Conservation (phyloP, 2,888 invertebrate genomes). For the Stenotaenia linearis region DNA sequence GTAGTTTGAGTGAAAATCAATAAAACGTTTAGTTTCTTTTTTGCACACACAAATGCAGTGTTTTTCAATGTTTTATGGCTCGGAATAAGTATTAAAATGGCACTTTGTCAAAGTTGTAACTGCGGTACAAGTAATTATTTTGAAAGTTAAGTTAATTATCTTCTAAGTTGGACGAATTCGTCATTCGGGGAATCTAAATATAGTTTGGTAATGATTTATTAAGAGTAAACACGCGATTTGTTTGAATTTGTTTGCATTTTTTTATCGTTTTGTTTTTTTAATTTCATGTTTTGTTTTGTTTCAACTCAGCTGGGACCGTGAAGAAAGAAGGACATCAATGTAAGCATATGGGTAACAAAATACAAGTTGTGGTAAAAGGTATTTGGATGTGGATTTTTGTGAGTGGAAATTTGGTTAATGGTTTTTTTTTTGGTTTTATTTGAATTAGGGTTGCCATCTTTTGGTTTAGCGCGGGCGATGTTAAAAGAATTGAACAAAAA, state of each 20-base stretch:
- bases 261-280: background rate
- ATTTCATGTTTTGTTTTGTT: background rate
- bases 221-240: background rate
- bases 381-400: no score
- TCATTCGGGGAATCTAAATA: no score
- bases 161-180: no score
- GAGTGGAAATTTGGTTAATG: no score
- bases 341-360: conserved; percentile 52
- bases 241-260: background rate
- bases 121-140: background rate
- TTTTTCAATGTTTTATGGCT: conserved; percentile 37
- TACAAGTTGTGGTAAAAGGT: background rate
- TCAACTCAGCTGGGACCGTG: conserved; percentile 72
- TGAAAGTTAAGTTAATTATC: background rate
- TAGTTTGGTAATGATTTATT: no score
- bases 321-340: conserved; percentile 98
- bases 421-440: no score
- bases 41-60: background rate
- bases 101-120: background rate
- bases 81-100: background rate
- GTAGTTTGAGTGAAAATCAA: background rate
- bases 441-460: no score
- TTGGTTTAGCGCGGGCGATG: no score
- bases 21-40: conserved; percentile 29
- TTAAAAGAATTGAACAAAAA: no score